Percentiles rank a stretch among this genome's conserved stretches.
phyloP scores from a whole-genome alignment of 2,888 invertebrate genomes.

The Horisme vitalbata region DNA sequence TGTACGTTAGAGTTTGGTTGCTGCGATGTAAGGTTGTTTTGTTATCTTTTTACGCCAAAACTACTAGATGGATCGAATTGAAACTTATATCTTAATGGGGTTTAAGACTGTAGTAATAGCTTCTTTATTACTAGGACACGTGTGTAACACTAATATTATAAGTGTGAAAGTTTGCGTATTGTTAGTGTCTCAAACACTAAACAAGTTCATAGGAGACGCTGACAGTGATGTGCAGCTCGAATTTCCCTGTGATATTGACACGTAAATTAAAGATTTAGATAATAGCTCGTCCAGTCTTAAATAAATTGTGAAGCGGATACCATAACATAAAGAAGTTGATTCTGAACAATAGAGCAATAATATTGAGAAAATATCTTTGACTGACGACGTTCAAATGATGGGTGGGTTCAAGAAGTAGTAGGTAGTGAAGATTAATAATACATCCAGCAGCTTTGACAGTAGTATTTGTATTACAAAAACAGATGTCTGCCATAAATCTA shows the following conservation, averaged over 20 bases:
- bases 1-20: too few species aligned
- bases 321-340: neutral
- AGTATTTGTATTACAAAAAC: slow-evolving; percentile 5
- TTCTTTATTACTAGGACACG: too few species aligned
- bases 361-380: slow-evolving; percentile 1
- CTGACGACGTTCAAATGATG: neutral
- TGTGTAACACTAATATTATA: too few species aligned
- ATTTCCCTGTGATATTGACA: neutral
- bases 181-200: too few species aligned
- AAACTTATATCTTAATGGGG: too few species aligned
- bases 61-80: too few species aligned
- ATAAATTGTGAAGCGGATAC: neutral
- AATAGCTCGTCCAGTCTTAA: too few species aligned
- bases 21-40: too few species aligned
- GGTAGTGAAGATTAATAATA: slow-evolving; percentile 11
- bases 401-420: slow-evolving; percentile 15
- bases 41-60: too few species aligned
- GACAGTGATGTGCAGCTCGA: slow-evolving; percentile 2
- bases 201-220: neutral
- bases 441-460: neutral
- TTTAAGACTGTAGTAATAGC: too few species aligned
- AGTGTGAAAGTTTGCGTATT: too few species aligned
- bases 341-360: slow-evolving; percentile 2
- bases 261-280: too few species aligned
- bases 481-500: neutral